Evolutionary conservation across 2,797 vertebrate species (phyloP).

Genomic region (Oceanodroma leucorhoa): DNA sequence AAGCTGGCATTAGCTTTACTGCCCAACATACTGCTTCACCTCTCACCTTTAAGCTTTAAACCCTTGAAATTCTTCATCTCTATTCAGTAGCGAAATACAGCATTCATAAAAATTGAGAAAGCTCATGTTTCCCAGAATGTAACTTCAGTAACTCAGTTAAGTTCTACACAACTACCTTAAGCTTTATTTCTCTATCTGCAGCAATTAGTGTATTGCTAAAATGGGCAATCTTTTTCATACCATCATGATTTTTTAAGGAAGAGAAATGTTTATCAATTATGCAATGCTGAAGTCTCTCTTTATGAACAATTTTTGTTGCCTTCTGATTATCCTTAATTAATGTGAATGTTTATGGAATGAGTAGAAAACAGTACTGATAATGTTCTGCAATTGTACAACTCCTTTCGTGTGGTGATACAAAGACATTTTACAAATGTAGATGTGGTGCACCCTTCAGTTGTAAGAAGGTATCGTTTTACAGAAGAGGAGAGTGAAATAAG

Average conservation of each 20-base stretch:
- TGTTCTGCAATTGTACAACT: background rate
- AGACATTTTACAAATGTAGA: background rate
- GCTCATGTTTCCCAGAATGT: background rate
- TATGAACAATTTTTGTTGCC: background rate
- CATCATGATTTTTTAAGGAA: background rate
- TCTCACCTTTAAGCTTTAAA: background rate
- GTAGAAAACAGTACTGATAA: background rate
- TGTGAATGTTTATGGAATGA: background rate
- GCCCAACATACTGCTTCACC: background rate
- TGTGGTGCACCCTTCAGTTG: background rate
- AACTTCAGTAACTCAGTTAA: background rate
- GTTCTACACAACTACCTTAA: background rate
- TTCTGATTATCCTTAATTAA: background rate
- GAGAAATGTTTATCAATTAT: rapidly evolving
- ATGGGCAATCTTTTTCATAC: background rate
- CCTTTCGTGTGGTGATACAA: background rate
- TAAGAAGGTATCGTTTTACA: background rate
- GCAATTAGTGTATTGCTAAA: background rate
- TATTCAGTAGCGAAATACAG: background rate
- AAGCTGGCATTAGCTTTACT: background rate
- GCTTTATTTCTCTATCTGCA: background rate
- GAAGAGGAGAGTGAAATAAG: background rate
- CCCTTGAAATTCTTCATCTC: background rate
- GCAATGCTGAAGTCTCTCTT: background rate
- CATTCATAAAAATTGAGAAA: background rate